phyloP scores from a whole-genome alignment of 1,140 invertebrate genomes.

The Nixonia krombeini region DNA sequence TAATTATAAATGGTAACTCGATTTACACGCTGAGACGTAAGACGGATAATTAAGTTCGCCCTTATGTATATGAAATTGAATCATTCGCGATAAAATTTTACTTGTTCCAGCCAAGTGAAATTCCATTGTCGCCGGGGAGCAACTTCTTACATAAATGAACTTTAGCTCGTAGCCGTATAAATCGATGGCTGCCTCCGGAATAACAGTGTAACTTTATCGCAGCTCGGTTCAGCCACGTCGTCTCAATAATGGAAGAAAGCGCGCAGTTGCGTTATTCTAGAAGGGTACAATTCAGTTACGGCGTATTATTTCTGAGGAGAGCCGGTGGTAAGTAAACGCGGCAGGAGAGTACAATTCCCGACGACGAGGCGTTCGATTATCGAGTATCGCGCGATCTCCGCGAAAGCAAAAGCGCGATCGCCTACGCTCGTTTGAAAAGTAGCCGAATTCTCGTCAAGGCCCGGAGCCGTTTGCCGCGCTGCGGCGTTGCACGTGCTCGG shows the following conservation, averaged over 20 bases:
- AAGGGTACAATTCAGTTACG: constrained; percentile 2
- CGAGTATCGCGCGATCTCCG: neutral
- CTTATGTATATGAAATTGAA: constrained; percentile 33
- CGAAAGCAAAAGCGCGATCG: neutral
- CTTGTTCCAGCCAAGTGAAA: constrained; percentile 33
- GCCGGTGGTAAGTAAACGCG: neutral
- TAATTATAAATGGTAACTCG: constrained; percentile 23
- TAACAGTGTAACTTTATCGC: constrained; percentile 39
- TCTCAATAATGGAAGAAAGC: constrained; percentile 7
- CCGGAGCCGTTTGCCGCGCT: no score
- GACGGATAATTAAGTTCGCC: constrained; percentile 30
- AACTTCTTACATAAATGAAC: constrained; percentile 48
- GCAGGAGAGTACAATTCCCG: no score
- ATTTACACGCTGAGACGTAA: constrained; percentile 17
- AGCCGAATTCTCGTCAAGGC: no score
- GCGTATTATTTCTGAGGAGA: neutral
- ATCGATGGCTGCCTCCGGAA: constrained; percentile 15
- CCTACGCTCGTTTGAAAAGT: neutral
- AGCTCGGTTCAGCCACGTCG: constrained; percentile 23
- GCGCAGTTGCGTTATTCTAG: constrained; percentile 2
- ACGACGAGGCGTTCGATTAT: neutral
- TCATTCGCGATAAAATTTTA: constrained; percentile 42
- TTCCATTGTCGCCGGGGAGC: constrained; percentile 33
- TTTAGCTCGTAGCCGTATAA: constrained; percentile 31
- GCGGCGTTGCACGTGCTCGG: constrained; percentile 33